phyloP scores from a whole-genome alignment of 2,113 vertebrate species.

The Gallinago paraguaiae region DNA sequence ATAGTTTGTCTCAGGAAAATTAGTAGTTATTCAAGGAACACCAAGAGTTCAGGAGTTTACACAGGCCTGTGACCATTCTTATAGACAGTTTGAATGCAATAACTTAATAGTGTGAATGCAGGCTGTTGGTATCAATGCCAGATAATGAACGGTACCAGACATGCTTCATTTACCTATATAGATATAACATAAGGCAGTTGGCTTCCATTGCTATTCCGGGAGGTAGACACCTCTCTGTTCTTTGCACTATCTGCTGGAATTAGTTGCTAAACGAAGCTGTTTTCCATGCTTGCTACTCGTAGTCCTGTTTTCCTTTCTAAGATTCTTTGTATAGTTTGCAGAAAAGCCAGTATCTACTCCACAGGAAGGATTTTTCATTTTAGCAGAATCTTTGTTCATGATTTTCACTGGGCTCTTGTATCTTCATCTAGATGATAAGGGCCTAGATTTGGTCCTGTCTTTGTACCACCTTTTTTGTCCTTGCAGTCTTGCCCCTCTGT shows the following conservation, averaged over 20 bases:
- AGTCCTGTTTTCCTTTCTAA: neutral
- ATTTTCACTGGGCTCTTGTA: neutral
- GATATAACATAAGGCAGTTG: neutral
- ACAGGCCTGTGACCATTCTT: neutral
- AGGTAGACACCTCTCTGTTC: neutral
- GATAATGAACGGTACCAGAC: neutral
- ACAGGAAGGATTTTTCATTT: neutral
- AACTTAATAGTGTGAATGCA: neutral
- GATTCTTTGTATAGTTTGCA: neutral
- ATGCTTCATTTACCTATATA: neutral
- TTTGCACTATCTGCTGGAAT: neutral
- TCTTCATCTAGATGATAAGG: neutral
- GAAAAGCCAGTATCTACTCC: neutral
- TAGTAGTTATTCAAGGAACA: neutral
- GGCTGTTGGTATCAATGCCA: neutral
- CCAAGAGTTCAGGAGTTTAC: neutral
- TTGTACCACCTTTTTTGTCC: neutral
- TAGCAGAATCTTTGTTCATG: neutral
- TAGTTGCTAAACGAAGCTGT: neutral
- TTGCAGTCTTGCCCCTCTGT: neutral
- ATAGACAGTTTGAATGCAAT: neutral
- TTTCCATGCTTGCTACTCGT: neutral
- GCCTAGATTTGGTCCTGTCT: neutral
- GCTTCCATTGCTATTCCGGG: neutral
- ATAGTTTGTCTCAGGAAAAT: neutral